A percentile compares a stretch with the other conserved stretches of the same genome.
Evolutionary conservation across 2,113 vertebrate species (phyloP).

Genomic region (Columbina picui): DNA sequence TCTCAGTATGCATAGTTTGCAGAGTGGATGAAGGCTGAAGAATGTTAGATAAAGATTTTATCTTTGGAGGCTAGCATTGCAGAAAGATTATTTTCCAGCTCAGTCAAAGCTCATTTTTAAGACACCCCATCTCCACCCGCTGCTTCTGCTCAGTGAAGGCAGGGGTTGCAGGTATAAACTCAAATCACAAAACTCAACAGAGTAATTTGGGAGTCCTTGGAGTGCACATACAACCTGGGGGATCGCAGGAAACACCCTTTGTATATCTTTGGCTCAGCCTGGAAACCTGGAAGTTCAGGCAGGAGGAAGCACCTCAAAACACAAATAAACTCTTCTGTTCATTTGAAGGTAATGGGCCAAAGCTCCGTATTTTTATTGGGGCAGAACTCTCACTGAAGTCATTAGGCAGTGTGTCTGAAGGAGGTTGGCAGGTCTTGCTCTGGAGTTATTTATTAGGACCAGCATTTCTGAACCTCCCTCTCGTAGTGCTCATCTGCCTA

Average conservation of each 20-base stretch:
- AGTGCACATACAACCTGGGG: neutral
- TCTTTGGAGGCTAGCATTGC: neutral
- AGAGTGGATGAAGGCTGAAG: neutral
- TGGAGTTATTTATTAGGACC: neutral
- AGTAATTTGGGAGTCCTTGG: neutral
- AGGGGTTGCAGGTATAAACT: neutral
- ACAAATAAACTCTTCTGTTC: constrained; percentile 49
- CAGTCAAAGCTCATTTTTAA: neutral
- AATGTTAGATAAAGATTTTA: neutral
- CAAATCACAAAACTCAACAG: neutral
- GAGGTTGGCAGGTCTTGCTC: neutral
- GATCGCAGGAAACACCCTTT: neutral
- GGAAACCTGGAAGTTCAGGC: constrained; percentile 16
- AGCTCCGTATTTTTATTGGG: constrained; percentile 4
- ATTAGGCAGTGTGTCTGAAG: neutral
- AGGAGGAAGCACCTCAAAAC: constrained; percentile 47
- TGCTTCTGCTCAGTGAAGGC: neutral
- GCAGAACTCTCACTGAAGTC: constrained; percentile 12
- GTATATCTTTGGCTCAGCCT: neutral
- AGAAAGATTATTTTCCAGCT: neutral
- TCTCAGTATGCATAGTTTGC: neutral
- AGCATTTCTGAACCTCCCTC: neutral
- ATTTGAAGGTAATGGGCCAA: constrained; percentile 50
- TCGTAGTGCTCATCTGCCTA: neutral
- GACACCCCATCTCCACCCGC: neutral